These are phyloP conservation scores for Takifugu ocellatus DNA, from an alignment of 2,797 vertebrate species.

Conservation along the genomic window DNA sequence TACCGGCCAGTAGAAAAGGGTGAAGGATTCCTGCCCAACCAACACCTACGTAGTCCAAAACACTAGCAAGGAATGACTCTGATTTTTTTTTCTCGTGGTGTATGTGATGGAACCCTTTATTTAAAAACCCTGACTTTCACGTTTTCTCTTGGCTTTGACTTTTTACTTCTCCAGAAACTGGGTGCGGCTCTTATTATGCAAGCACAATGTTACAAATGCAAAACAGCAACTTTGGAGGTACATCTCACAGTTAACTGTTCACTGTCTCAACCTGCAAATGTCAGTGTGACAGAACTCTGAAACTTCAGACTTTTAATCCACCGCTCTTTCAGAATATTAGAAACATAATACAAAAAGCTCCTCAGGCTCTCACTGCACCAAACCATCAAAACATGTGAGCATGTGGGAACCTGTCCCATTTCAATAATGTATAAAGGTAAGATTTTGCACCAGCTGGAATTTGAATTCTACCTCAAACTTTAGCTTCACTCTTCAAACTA, in stretches of 20 bases:
- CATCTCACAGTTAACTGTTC: too few relatives aligned
- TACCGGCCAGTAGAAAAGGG: constrained; percentile 42
- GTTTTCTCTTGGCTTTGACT: background rate
- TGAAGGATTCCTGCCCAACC: background rate
- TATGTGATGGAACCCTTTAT: background rate
- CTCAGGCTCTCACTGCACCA: too few relatives aligned
- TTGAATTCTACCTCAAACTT: too few relatives aligned
- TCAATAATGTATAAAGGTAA: too few relatives aligned
- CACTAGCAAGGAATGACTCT: background rate
- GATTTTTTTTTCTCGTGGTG: background rate
- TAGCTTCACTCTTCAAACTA: too few relatives aligned
- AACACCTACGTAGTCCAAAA: background rate
- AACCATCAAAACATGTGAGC: too few relatives aligned
- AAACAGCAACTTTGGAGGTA: too few relatives aligned
- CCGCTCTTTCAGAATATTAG: background rate
- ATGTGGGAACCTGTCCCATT: too few relatives aligned
- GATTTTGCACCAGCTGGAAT: too few relatives aligned
- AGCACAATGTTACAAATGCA: background rate
- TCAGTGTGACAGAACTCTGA: background rate
- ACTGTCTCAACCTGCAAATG: too few relatives aligned
- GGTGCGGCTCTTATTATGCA: background rate
- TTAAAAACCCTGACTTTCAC: constrained; percentile 6
- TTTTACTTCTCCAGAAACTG: background rate
- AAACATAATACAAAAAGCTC: constrained; percentile 12
- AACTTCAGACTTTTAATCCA: background rate